Evolutionary conservation across 1,140 invertebrate genomes (phyloP).

Genomic region (Drosophila melanogaster): DNA sequence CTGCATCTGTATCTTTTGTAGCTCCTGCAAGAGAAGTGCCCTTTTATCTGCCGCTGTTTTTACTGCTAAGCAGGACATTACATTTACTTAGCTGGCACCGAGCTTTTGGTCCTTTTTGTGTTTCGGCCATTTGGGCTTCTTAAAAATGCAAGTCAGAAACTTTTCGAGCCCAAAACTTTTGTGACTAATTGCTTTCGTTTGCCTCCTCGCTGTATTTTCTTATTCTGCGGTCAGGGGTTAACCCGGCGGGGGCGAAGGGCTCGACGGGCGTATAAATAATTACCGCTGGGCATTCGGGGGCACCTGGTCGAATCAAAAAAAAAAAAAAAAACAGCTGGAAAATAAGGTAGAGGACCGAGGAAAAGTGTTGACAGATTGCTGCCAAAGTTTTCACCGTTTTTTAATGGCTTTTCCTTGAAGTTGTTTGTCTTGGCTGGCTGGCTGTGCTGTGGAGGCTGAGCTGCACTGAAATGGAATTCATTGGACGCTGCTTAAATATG

Average conservation of each 20-base stretch:
- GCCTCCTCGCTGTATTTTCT: constrained; percentile 40
- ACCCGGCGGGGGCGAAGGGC: background rate
- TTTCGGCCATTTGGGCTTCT: constrained; percentile 42
- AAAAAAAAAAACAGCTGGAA: background rate
- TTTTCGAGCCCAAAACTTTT: constrained; percentile 67
- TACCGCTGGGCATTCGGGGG: constrained; percentile 58
- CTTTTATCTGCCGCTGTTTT: constrained; percentile 3
- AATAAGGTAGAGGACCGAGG: too few species aligned
- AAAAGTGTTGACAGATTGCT: constrained; percentile 78
- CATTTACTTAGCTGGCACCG: constrained; percentile 32
- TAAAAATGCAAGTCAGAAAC: constrained; percentile 71
- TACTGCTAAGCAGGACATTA: constrained; percentile 28
- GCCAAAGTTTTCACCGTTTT: constrained; percentile 70
- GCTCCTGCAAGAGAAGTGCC: background rate
- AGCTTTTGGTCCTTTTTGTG: constrained; percentile 1
- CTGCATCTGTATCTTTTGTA: background rate
- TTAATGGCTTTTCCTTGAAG: constrained; percentile 53
- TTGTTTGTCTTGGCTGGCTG: constrained; percentile 42
- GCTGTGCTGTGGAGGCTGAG: background rate
- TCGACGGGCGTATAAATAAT: constrained; percentile 60
- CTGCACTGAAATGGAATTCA: constrained; percentile 1
- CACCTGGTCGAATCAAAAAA: constrained; percentile 23
- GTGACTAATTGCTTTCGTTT: constrained; percentile 76
- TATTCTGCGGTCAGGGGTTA: constrained; percentile 49
- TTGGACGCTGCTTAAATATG: constrained; percentile 23